phyloP scores from a whole-genome alignment of 1,140 invertebrate genomes.

The Pseudobourletiella spinata region DNA sequence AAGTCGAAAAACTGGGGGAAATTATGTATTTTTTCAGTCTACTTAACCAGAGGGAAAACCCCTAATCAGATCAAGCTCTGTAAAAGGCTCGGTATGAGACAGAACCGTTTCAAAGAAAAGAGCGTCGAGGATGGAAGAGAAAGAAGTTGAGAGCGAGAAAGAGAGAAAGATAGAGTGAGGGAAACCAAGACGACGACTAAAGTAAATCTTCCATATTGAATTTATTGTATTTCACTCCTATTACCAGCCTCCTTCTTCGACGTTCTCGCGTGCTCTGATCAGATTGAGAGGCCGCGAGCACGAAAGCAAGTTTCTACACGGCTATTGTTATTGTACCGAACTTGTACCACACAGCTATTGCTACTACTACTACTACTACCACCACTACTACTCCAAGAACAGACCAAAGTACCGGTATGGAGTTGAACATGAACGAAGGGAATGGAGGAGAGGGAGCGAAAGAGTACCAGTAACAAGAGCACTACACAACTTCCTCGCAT shows the following conservation, averaged over 20 bases:
- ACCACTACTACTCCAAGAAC: no score
- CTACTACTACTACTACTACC: no score
- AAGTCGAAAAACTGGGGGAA: background rate
- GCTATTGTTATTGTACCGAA: no score
- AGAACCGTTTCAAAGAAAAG: background rate
- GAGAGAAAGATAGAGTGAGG: background rate
- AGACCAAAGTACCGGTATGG: no score
- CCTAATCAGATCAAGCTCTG: constrained; percentile 6
- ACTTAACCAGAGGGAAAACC: constrained; percentile 1
- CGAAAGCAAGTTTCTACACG: no score
- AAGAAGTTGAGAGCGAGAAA: background rate
- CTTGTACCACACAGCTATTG: no score
- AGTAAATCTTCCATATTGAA: constrained; percentile 10
- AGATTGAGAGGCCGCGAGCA: background rate
- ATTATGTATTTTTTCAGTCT: background rate
- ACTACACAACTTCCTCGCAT: no score
- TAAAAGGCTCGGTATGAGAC: constrained; percentile 1
- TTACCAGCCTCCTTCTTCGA: background rate
- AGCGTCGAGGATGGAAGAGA: background rate
- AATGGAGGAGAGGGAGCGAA: no score
- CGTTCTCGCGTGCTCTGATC: background rate
- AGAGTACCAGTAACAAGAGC: no score
- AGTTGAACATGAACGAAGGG: no score
- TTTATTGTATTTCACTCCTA: constrained; percentile 2
- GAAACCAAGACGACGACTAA: background rate